Percentiles rank a stretch among this genome's conserved stretches.
phyloP scores from a whole-genome alignment of 2,888 invertebrate species.

The Metallyticus violacea region DNA sequence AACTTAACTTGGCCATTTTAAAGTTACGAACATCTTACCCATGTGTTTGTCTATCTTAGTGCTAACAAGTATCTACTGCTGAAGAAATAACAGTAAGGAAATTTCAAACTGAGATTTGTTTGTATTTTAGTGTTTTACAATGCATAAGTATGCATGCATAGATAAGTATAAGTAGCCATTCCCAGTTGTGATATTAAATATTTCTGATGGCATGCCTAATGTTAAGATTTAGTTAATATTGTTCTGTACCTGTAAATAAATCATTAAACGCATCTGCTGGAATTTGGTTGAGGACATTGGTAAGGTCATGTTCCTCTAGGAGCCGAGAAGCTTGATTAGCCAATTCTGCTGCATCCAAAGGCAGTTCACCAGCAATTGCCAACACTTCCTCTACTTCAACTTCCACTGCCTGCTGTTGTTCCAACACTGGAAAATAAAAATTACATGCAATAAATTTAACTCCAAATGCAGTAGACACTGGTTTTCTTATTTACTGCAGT shows the following conservation, averaged over 20 bases:
- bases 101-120: too few relatives aligned
- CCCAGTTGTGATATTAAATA: too few relatives aligned
- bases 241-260: conserved; percentile 65
- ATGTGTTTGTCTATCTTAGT: too few relatives aligned
- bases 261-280: conserved; percentile 82
- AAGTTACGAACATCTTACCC: too few relatives aligned
- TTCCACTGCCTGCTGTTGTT: conserved; percentile 42
- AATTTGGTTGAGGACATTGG: conserved; percentile 72
- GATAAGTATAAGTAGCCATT: too few relatives aligned
- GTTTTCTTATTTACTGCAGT: background rate
- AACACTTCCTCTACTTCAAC: conserved; percentile 58
- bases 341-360: conserved; percentile 52
- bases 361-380: conserved; percentile 56
- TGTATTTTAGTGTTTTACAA: too few relatives aligned
- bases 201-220: too few relatives aligned
- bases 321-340: conserved; percentile 64
- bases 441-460: background rate
- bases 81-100: too few relatives aligned
- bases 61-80: too few relatives aligned
- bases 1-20: too few relatives aligned
- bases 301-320: conserved; percentile 71
- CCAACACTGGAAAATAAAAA: conserved; percentile 35
- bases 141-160: too few relatives aligned
- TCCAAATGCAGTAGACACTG: background rate
- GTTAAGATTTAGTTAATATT: background rate